These are phyloP conservation scores for Himalopsyche japonica DNA, from an alignment of 2,888 invertebrate genomes.

Conservation along the genomic window DNA sequence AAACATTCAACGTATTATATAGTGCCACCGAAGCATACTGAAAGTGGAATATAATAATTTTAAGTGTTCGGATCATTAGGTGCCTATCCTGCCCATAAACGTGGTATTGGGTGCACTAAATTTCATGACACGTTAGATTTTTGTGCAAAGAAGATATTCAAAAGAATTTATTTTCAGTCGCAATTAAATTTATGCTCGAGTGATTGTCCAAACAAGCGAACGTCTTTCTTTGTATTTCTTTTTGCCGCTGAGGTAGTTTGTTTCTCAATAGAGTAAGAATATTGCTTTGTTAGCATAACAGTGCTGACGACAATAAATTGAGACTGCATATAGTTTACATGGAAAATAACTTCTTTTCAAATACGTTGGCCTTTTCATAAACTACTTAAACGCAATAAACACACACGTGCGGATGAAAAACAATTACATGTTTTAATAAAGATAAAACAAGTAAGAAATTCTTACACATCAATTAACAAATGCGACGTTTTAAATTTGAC, in stretches of 20 bases:
- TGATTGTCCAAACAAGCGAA: constrained; percentile 30
- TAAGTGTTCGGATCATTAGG: constrained; percentile 19
- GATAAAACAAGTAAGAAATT: too few species aligned
- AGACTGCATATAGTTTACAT: background rate
- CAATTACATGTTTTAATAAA: too few species aligned
- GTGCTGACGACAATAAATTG: background rate
- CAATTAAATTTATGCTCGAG: constrained; percentile 27
- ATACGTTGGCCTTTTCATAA: background rate
- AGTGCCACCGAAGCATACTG: background rate
- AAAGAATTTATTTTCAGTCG: constrained; percentile 7
- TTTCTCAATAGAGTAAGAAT: constrained; percentile 25
- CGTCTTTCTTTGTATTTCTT: constrained; percentile 13
- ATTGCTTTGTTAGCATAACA: constrained; percentile 12
- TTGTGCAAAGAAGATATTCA: background rate
- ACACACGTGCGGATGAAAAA: background rate
- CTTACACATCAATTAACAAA: too few species aligned
- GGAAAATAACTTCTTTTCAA: background rate
- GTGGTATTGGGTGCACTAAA: background rate
- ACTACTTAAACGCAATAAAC: background rate
- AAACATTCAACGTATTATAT: background rate
- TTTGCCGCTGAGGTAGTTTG: constrained; percentile 17
- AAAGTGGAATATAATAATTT: background rate
- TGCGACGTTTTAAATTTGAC: too few species aligned
- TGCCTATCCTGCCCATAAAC: constrained; percentile 22
- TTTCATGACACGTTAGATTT: constrained; percentile 27